Evolutionary conservation across 2,113 vertebrate genomes (phyloP), one percentile per base, ranked within the genome.

Genomic region (Polypterus senegalus): DNA sequence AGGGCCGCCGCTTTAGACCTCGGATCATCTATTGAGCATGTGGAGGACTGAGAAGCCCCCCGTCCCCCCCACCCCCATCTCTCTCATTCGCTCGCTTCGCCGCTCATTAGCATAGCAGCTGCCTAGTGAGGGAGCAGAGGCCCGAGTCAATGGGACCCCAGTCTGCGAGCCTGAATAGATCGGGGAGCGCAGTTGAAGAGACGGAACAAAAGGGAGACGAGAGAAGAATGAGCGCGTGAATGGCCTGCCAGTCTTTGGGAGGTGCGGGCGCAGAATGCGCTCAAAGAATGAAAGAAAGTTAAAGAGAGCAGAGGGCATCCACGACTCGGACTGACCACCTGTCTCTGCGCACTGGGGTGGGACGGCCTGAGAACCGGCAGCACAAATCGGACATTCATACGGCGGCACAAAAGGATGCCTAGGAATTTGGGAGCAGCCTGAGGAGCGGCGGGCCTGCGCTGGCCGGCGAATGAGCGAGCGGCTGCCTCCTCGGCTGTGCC

Each of bases 21-120:
- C 76, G 79, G 74, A 78, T 75, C 75, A 74, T 73, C 81, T 84
- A 83, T 88, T 83, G 81, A 87, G 85, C 85, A 65, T 70, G 83
- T 75, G 80, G 81, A 83, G 84, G 79, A 76, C 76, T 69, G 70
- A 75, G 66, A 69, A 67, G 73, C 77, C 78, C 75, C 76, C 85
- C 76, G 77, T 71, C 74, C 74, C 47, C 47, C 65, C 49, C 27
- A 47, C 56, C 63, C 63, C 57, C 54, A 59, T 57, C 61, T 59
- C 68, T 72, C 70, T 72, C 71, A 74, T 71, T 69, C 71, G 70
- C 72, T 74, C 70, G 68, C 76, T 78, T 73, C 72, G 74, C 65
- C 60, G 53, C 74, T 84, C 79, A 97, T 95, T 95, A 97, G 90
- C 95, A 96, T 96, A 93, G 90, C 92, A 97, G 95, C 94, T 97